A percentile compares a stretch with the other conserved stretches of the same genome.
Conservation (phyloP, 2,888 invertebrate genomes). For the Lypha dubia region DNA sequence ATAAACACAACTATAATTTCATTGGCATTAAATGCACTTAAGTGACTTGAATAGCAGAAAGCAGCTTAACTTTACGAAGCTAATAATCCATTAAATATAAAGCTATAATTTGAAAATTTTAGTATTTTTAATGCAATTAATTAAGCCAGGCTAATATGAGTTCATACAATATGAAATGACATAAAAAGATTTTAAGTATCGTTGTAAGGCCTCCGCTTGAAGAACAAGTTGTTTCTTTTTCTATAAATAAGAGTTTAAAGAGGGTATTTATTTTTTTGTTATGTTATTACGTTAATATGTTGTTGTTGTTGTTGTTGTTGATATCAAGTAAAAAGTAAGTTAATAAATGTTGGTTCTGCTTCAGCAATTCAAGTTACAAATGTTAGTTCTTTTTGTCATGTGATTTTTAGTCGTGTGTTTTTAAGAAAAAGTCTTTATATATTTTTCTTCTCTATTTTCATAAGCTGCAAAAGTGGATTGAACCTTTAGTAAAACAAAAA, state of each 20-base stretch:
- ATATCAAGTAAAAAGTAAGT: slow-evolving; percentile 2
- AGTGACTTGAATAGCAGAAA: not conserved
- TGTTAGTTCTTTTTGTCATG: slow-evolving; percentile 22
- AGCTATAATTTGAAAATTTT: not conserved
- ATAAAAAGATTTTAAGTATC: not conserved
- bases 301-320: slow-evolving; percentile 6
- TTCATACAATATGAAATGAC: not conserved
- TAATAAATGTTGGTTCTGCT: slow-evolving; percentile 62
- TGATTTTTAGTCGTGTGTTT: slow-evolving; percentile 13
- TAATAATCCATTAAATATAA: slow-evolving; percentile 21
- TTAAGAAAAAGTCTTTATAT: not conserved
- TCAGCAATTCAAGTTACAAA: slow-evolving; percentile 69
- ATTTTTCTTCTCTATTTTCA: slow-evolving; percentile 25
- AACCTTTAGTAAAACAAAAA: no score
- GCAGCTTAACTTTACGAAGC: slow-evolving; percentile 30
- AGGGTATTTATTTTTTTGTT: not conserved
- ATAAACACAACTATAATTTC: not conserved
- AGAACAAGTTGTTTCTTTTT: not conserved
- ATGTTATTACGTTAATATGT: not conserved
- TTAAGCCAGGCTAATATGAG: slow-evolving; percentile 1
- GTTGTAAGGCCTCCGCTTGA: not conserved
- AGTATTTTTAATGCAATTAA: slow-evolving; percentile 26
- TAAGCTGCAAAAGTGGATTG: slow-evolving; percentile 65
- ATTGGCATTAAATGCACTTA: not conserved
- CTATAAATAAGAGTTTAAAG: not conserved